Percentiles rank a stretch among this genome's conserved stretches.
phyloP scores from a whole-genome alignment of 1,140 invertebrate species.

The Plectus sambesii region DNA sequence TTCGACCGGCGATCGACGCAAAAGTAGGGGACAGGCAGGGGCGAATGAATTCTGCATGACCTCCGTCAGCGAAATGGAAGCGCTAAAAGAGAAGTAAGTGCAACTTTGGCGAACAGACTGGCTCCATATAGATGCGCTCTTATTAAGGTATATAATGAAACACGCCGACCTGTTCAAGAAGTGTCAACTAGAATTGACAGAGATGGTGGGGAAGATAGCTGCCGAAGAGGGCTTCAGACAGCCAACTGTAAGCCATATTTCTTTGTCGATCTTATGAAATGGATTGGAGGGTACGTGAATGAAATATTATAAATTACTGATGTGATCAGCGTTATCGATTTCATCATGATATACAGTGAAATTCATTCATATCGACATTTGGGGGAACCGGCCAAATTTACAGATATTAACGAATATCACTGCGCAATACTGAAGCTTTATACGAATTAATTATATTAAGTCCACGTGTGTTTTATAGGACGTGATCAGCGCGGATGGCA shows the following conservation, averaged over 20 bases:
- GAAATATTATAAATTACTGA: too few species aligned
- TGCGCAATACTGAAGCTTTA: too few species aligned
- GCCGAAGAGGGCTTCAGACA: slow-evolving; percentile 14
- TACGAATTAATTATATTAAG: too few species aligned
- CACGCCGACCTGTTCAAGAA: slow-evolving; percentile 24
- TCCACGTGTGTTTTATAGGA: neutral
- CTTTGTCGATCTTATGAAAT: slow-evolving; percentile 5
- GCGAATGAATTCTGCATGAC: slow-evolving; percentile 10
- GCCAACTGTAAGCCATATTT: slow-evolving; percentile 12
- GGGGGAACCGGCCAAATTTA: slow-evolving; percentile 27
- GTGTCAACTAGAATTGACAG: slow-evolving; percentile 21
- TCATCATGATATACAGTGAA: neutral
- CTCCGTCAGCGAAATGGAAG: slow-evolving; percentile 21
- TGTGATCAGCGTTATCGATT: too few species aligned
- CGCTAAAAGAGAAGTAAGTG: slow-evolving; percentile 30
- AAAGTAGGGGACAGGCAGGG: slow-evolving; percentile 9
- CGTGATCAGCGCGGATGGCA: neutral
- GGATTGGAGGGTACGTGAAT: too few species aligned
- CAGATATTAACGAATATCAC: too few species aligned
- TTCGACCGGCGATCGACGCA: slow-evolving; percentile 7
- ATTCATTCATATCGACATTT: slow-evolving; percentile 11
- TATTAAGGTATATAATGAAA: slow-evolving; percentile 23
- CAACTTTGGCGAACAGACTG: neutral
- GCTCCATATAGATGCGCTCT: slow-evolving; percentile 11
- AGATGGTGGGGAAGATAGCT: slow-evolving; percentile 18